Conservation (phyloP, 2,797 vertebrate genomes). For the Malacoraja senta region DNA sequence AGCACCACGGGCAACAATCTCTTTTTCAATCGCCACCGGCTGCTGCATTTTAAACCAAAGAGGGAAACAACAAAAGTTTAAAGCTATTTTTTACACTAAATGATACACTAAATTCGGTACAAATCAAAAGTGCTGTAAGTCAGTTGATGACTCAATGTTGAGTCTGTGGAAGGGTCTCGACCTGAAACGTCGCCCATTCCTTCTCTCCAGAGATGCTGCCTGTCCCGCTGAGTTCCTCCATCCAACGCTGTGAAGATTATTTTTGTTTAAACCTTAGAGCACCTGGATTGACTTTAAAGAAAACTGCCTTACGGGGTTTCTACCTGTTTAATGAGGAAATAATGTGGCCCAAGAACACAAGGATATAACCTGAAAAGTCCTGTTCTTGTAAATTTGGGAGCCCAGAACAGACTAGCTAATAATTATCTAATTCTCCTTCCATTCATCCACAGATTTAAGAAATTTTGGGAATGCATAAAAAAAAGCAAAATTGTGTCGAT, state of each 20-base stretch:
- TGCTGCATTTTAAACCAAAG: background rate
- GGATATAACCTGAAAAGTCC: background rate
- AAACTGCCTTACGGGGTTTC: too few relatives aligned
- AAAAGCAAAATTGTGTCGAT: conserved; percentile 55
- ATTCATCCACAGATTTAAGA: conserved; percentile 92
- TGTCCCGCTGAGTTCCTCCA: too few relatives aligned
- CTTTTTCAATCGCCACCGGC: too few relatives aligned
- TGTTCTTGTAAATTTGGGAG: background rate
- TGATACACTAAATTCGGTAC: too few relatives aligned
- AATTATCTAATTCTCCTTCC: conserved; percentile 57
- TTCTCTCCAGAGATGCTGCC: too few relatives aligned
- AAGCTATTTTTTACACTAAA: background rate
- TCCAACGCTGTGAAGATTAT: background rate
- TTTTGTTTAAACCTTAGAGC: background rate
- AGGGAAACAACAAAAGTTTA: background rate
- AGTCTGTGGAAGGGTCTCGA: too few relatives aligned
- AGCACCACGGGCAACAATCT: too few relatives aligned
- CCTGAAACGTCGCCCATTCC: too few relatives aligned
- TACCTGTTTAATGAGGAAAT: background rate
- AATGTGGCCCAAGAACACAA: background rate
- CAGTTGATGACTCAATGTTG: too few relatives aligned
- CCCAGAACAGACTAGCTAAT: background rate
- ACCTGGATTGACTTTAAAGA: background rate
- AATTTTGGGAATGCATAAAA: conserved; percentile 57
- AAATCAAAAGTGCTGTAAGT: background rate